Conservation (phyloP, 2,888 invertebrate genomes). For the Tenthredo notha region DNA sequence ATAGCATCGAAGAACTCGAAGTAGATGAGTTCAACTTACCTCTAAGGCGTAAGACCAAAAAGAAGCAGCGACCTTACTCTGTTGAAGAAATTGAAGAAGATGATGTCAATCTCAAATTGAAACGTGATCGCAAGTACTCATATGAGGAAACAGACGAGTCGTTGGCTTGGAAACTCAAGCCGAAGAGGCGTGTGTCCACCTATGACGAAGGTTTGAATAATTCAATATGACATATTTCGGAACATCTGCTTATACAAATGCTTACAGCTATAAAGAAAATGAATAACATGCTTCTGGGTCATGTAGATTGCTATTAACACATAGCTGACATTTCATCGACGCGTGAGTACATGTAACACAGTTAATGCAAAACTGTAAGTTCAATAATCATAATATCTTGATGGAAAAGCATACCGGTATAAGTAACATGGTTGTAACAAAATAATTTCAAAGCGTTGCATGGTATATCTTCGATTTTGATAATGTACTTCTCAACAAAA, state of each 20-base stretch:
- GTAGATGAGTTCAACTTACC: conserved; percentile 76
- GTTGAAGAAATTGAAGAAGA: conserved; percentile 80
- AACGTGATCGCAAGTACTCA: conserved; percentile 78
- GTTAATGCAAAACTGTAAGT: conserved; percentile 14
- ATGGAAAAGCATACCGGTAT: conserved; percentile 76
- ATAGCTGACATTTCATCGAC: conserved; percentile 33
- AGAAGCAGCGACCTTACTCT: conserved; percentile 75
- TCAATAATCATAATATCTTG: conserved; percentile 54
- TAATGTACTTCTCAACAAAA: conserved; percentile 25
- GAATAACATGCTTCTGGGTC: conserved; percentile 50
- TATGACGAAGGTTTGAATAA: conserved; percentile 84
- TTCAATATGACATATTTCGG: conserved; percentile 31
- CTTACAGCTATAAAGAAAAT: conserved; percentile 61
- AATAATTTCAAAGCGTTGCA: conserved; percentile 24
- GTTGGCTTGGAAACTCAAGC: conserved; percentile 85
- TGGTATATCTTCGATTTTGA: conserved; percentile 37
- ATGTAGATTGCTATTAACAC: conserved; percentile 48
- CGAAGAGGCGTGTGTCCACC: conserved; percentile 84
- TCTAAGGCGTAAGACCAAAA: conserved; percentile 70
- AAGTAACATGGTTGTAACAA: conserved; percentile 56
- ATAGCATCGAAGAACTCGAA: conserved; percentile 73
- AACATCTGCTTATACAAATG: conserved; percentile 52
- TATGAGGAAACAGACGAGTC: conserved; percentile 82
- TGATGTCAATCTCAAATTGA: conserved; percentile 77
- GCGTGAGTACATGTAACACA: conserved; percentile 50